Percentiles rank a stretch among this genome's conserved stretches.
Evolutionary conservation across 2,113 vertebrate species (phyloP).

Genomic region (Rhinopithecus roxellana): DNA sequence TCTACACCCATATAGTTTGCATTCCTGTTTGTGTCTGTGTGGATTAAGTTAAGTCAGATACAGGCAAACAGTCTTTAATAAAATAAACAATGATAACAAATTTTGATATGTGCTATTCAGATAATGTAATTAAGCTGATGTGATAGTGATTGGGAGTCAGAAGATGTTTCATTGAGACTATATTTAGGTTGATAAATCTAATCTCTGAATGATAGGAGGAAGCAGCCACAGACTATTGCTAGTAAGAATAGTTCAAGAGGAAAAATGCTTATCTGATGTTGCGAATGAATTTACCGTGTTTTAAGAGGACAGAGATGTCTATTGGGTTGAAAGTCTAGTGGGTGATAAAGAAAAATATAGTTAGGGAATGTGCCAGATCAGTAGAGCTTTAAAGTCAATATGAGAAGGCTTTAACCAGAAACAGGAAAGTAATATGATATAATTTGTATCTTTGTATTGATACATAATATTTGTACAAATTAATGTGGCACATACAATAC

Average conservation of each 20-base stretch:
- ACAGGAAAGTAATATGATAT: neutral
- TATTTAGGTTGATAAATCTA: neutral
- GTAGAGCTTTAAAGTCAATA: neutral
- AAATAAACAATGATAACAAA: neutral
- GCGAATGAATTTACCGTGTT: neutral
- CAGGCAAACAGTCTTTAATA: neutral
- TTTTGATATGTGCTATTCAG: neutral
- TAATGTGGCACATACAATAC: neutral
- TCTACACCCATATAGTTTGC: neutral
- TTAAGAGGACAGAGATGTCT: neutral
- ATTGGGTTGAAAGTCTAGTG: neutral
- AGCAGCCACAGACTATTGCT: neutral
- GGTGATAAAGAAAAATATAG: neutral
- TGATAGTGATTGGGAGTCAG: neutral
- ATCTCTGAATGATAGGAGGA: neutral
- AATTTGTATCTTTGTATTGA: neutral
- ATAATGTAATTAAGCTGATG: neutral
- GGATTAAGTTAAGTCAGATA: neutral
- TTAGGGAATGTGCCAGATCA: neutral
- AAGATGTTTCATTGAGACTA: neutral
- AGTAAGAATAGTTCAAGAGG: neutral
- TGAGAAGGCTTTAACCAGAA: neutral
- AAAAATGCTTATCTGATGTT: neutral
- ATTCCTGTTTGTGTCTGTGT: neutral
- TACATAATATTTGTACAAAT: neutral